A percentile compares a stretch with the other conserved stretches of the same genome.
Conservation (phyloP, 30 jellyfish, hydroid and myxozoan species). For the Aurelia coerulea region DNA sequence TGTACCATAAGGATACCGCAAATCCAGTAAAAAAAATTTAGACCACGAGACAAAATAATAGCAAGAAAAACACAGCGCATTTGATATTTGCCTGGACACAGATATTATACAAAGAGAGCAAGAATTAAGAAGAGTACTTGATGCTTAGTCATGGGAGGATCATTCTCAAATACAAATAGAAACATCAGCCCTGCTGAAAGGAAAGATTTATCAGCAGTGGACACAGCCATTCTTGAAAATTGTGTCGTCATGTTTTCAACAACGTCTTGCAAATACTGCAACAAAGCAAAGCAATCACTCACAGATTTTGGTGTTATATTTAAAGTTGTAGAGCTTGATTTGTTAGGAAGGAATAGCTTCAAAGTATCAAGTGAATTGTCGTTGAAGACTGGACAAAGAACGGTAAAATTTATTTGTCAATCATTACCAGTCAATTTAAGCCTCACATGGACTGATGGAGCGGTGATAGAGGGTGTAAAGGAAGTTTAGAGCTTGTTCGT, state of each 20-base stretch:
- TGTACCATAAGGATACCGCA: no score
- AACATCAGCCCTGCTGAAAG: not conserved
- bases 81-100: no score
- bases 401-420: conserved; percentile 49
- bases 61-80: no score
- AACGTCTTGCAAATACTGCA: conserved; percentile 84
- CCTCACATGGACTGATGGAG: no score
- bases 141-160: conserved; percentile 30
- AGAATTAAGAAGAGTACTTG: no score
- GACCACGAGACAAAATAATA: no score
- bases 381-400: conserved; percentile 65
- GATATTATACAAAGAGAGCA: no score
- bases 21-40: no score
- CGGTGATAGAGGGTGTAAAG: no score
- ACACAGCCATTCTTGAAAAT: conserved; percentile 38
- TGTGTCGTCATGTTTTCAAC: conserved; percentile 93
- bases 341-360: conserved; percentile 55
- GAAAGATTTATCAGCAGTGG: conserved; percentile 30
- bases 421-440: no score
- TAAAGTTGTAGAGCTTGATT: conserved; percentile 61
- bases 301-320: conserved; percentile 46
- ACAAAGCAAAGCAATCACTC: conserved; percentile 67
- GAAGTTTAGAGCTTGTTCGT: no score
- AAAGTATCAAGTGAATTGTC: conserved; percentile 52
- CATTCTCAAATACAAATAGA: not conserved